Evolutionary conservation across 2,113 vertebrate species (phyloP), one percentile per base, ranked within the genome.

Genomic region (Mustelus asterias): DNA sequence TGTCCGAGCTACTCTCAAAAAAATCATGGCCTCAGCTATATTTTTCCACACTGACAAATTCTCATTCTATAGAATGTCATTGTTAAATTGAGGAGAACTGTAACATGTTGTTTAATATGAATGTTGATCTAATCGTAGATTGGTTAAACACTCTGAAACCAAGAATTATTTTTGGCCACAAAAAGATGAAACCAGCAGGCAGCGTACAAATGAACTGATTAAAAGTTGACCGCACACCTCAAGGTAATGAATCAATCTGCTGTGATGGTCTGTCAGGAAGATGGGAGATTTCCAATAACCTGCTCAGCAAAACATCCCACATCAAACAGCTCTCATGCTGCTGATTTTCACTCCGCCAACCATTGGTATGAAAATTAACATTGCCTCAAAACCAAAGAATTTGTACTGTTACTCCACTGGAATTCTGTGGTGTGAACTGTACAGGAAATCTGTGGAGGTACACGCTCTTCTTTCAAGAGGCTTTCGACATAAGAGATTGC

Each of bases 31-130:
- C 88, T 26, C 54, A 60, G 24, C 22, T 5, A 18, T 33, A 63
- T 90, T 90, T 90, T 90, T 29, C 33, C 29, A 90, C 13, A 24
- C 26, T 16, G 10, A 33, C 48, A 54, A 48, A 60, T 14, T 24
- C 58, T 60, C 33, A 33, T n/a, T 60, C 80, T 7, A 20, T 33
- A 76, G 72, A 76, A 76, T 83, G 80, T 22, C 16, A 83, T 83
- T 83, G 78, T 83, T 83, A 83, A 83, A 80, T n/a, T 41, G 78
- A 80, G 78, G 78, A 80, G 78, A 80, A 41, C n/a, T 41, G 78
- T 41, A 80, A 80, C n/a, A 20, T 41, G 14, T 16, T 41, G 16
- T 41, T 80, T 80, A 37, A 44, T 37, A 20, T 83, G 37, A 41
- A 22, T 22, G 80, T 83, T 83, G 80, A 83, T 44, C 6, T 83